Evolutionary conservation across 2,113 vertebrate species (phyloP).

Genomic region (Microcebus tavaratra): DNA sequence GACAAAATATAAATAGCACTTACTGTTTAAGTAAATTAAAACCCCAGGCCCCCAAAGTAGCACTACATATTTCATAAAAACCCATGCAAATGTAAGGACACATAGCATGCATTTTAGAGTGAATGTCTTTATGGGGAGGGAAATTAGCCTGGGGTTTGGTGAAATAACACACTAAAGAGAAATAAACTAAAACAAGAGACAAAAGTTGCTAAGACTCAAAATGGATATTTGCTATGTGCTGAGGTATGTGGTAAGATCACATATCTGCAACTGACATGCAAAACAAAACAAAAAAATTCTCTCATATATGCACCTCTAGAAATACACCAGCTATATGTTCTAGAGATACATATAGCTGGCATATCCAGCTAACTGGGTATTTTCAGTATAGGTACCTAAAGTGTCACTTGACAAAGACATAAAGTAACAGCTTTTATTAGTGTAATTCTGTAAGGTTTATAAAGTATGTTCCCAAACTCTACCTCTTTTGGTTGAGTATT

Average conservation of each 20-base stretch:
- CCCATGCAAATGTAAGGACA: neutral
- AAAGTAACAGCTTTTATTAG: conserved; percentile 14
- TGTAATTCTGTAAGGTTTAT: neutral
- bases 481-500: neutral
- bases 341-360: too few species aligned
- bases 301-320: neutral
- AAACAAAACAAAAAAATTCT: neutral
- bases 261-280: neutral
- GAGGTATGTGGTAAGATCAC: neutral
- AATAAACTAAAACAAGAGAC: neutral
- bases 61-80: neutral
- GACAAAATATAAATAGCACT: neutral
- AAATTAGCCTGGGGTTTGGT: neutral
- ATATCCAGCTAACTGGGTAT: too few species aligned
- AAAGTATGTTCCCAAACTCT: neutral
- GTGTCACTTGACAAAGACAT: neutral
- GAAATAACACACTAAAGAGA: neutral
- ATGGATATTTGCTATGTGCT: neutral
- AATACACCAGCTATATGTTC: too few species aligned
- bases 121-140: neutral
- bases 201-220: neutral
- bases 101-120: neutral
- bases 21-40: neutral
- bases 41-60: neutral
- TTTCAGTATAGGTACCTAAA: too few species aligned